phyloP scores from a whole-genome alignment of 2,888 invertebrate species.

The Alloplasta piceator region DNA sequence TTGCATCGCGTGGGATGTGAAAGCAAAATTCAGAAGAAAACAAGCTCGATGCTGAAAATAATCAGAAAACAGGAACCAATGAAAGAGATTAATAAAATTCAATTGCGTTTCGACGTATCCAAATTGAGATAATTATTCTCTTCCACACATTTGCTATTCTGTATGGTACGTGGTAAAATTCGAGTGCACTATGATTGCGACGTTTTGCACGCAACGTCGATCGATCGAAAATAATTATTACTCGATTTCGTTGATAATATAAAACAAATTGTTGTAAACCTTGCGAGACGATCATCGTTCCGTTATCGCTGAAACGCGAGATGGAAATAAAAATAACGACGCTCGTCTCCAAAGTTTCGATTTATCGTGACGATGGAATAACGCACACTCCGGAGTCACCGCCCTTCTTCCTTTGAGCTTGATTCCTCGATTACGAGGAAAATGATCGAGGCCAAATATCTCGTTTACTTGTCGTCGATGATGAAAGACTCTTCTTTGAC shows the following conservation, averaged over 20 bases:
- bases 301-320: slow-evolving; percentile 48
- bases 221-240: slow-evolving; percentile 63
- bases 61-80: too few relatives aligned
- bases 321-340: slow-evolving; percentile 25
- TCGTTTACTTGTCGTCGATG: slow-evolving; percentile 87
- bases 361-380: slow-evolving; percentile 35
- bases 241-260: slow-evolving; percentile 66
- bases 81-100: not conserved
- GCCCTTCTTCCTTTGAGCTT: too few relatives aligned
- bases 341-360: slow-evolving; percentile 43
- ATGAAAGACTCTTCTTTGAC: slow-evolving; percentile 96
- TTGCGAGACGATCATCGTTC: slow-evolving; percentile 70
- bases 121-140: slow-evolving; percentile 63
- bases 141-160: slow-evolving; percentile 75
- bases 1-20: too few relatives aligned
- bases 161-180: slow-evolving; percentile 83
- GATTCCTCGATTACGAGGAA: too few relatives aligned
- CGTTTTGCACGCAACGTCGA: slow-evolving; percentile 69
- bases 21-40: too few relatives aligned
- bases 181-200: slow-evolving; percentile 75
- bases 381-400: not conserved
- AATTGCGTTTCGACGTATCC: slow-evolving; percentile 29
- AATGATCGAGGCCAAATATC: slow-evolving; percentile 53
- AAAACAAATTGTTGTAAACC: slow-evolving; percentile 70
- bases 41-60: too few relatives aligned